Conservation (phyloP, 1,140 invertebrate genomes). For the Stenopsyche tienmushanensis region DNA sequence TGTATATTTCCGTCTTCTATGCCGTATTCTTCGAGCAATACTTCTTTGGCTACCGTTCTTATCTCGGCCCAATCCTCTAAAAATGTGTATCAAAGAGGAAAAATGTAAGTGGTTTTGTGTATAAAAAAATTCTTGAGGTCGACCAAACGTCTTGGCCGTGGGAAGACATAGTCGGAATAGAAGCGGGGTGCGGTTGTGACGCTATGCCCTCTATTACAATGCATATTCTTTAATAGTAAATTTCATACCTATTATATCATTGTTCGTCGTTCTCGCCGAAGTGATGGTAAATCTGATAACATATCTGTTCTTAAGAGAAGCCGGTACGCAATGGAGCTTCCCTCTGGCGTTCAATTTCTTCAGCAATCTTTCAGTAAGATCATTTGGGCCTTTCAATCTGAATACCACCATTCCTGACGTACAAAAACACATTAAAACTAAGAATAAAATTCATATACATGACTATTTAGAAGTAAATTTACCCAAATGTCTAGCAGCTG, state of each 20-base stretch:
- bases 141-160: too few relatives aligned
- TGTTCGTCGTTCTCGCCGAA: constrained; percentile 83
- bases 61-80: constrained; percentile 88
- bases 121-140: too few relatives aligned
- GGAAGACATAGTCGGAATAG: too few relatives aligned
- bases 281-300: constrained; percentile 93
- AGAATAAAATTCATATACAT: constrained; percentile 1
- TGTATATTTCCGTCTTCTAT: constrained; percentile 59
- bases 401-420: constrained; percentile 86
- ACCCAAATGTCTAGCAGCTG: constrained; percentile 81
- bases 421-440: neutral
- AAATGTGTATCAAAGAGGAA: constrained; percentile 19
- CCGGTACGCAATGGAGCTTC: constrained; percentile 90
- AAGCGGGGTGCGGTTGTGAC: too few relatives aligned
- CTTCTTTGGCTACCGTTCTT: constrained; percentile 70
- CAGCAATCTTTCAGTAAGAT: constrained; percentile 80
- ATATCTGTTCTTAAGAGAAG: constrained; percentile 85
- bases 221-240: neutral
- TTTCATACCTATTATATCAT: constrained; percentile 71
- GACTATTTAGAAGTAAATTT: constrained; percentile 12
- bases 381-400: constrained; percentile 80
- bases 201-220: too few relatives aligned
- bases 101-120: neutral
- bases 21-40: constrained; percentile 60
- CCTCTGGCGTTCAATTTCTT: constrained; percentile 85